Conservation (phyloP, 2,797 vertebrate genomes). For the Typhlichthys subterraneus region DNA sequence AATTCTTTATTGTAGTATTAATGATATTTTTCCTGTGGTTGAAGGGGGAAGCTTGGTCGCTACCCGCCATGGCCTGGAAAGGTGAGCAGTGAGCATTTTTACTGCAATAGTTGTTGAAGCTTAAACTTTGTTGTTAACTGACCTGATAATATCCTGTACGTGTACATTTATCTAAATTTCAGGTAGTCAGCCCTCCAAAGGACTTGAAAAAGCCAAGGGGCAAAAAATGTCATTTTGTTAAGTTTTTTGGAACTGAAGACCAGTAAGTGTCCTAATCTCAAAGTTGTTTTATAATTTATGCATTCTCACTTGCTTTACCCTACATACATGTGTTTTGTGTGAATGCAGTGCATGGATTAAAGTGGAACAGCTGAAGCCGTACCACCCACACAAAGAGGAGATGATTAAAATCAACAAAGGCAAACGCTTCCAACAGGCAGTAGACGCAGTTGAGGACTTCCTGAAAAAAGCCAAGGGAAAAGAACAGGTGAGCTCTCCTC, state of each 20-base stretch:
- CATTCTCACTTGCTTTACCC: background rate
- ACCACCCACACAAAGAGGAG: conserved; percentile 96
- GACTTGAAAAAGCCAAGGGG: conserved; percentile 97
- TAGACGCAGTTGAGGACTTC: conserved; percentile 97
- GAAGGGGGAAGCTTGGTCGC: conserved; percentile 94
- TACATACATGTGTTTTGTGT: conserved; percentile 23
- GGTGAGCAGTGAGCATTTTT: conserved; percentile 71
- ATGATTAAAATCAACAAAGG: conserved; percentile 99
- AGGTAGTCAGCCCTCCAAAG: conserved; percentile 97
- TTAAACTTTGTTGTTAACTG: too few species aligned
- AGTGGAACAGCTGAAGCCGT: conserved; percentile 98
- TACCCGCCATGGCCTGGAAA: conserved; percentile 99
- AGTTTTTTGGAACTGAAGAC: conserved; percentile 99
- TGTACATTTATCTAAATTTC: conserved; percentile 34
- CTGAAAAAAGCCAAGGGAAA: conserved; percentile 94
- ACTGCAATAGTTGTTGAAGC: background rate
- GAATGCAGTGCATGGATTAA: conserved; percentile 94
- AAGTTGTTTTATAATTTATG: background rate
- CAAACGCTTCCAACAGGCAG: conserved; percentile 96
- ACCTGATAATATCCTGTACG: too few species aligned
- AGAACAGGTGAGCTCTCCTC: conserved; percentile 82
- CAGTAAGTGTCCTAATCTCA: conserved; percentile 83
- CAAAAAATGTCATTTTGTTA: conserved; percentile 98
- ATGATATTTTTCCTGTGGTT: conserved; percentile 28
- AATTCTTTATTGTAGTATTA: background rate